Evolutionary conservation across 2,888 invertebrate genomes (phyloP).

Genomic region (Taphrorychus bicolor): DNA sequence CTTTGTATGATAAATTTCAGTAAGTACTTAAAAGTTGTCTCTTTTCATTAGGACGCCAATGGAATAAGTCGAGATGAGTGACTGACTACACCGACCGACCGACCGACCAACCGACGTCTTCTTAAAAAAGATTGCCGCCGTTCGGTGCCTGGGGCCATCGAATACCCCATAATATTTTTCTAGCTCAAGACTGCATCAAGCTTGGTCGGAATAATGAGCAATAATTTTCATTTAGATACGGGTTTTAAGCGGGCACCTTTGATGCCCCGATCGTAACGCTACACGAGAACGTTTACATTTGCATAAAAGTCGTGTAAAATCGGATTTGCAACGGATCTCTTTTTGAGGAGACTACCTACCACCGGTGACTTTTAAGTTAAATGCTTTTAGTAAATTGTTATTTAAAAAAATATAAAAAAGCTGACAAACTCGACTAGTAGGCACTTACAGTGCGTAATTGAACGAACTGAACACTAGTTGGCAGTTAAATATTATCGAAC

Average conservation of each 20-base stretch:
- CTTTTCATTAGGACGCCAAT: constrained; percentile 28
- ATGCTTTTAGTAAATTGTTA: no score
- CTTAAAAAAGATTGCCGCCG: constrained; percentile 30
- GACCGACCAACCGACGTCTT: constrained; percentile 1
- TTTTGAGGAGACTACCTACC: no score
- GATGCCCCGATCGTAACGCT: not conserved
- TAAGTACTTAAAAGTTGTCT: not conserved
- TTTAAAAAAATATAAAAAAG: no score
- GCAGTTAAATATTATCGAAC: no score
- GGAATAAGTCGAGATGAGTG: constrained; percentile 14
- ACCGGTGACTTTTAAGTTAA: no score
- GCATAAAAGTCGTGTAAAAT: not conserved
- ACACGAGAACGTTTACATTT: not conserved
- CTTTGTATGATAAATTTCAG: not conserved
- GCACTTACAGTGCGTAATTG: no score
- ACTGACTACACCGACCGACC: constrained; percentile 16
- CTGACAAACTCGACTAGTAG: no score
- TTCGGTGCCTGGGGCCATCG: constrained; percentile 24
- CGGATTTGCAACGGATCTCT: not conserved
- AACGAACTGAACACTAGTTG: no score
- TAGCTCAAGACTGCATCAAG: constrained; percentile 14
- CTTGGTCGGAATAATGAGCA: constrained; percentile 1
- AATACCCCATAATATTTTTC: constrained; percentile 22
- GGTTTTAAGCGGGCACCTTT: not conserved
- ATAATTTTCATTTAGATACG: constrained; percentile 8